Evolutionary conservation across 2,797 vertebrate genomes (phyloP).

Genomic region (Pseudochirops cupreus): DNA sequence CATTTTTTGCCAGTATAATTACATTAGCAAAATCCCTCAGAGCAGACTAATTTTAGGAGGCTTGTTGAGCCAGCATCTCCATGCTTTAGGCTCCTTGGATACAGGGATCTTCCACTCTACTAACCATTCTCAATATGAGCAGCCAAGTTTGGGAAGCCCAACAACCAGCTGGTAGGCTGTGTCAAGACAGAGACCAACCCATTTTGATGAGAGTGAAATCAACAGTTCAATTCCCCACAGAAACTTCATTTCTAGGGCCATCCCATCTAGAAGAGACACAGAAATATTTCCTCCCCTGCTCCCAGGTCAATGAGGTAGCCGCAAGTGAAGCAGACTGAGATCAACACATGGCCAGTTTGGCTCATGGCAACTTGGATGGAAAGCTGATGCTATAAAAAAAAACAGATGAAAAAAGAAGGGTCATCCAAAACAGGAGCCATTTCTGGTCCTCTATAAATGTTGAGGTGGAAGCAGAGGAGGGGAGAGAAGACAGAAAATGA

Average conservation of each 20-base stretch:
- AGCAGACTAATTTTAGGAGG: conserved; percentile 26
- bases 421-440: neutral
- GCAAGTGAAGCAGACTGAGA: neutral
- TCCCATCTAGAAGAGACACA: conserved; percentile 19
- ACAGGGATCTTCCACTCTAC: conserved; percentile 19
- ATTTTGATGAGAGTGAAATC: neutral
- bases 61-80: neutral
- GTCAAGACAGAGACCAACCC: conserved; percentile 21
- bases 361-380: neutral
- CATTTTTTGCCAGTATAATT: conserved; percentile 39
- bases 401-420: neutral
- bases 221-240: neutral
- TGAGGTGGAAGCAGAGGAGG: neutral
- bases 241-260: conserved; percentile 14
- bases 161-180: neutral
- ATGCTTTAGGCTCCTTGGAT: conserved; percentile 10
- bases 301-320: neutral
- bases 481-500: neutral
- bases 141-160: neutral
- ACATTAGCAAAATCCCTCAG: conserved; percentile 36
- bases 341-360: neutral
- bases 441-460: neutral
- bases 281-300: neutral
- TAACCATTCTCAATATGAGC: conserved; percentile 33
- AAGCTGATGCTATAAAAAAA: neutral